Evolutionary conservation across 35 echinoderm and acorn worm species (phyloP), one percentile per base, ranked within the genome.

Genomic region (Ptychodera flava): DNA sequence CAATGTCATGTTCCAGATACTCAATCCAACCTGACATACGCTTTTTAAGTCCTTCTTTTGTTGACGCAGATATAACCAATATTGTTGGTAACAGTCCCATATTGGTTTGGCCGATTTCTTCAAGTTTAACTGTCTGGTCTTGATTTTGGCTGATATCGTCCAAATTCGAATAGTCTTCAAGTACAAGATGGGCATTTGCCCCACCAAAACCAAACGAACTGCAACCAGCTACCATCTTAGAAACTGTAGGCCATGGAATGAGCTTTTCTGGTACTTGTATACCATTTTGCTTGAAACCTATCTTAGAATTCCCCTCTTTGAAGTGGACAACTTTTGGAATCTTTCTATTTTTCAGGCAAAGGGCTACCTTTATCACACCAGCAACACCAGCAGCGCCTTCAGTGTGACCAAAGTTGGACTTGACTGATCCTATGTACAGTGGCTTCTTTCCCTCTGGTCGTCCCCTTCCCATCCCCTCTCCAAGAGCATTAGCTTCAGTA

Each of bases 171-270:
- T 64, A 64, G 22, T 64, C 45, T 90, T 98, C 95, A 22, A 98
- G 77, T 27, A 98, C 92, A 2, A 98, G 77, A 78, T 98, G 95
- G 36, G 95, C 95, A 78, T 98, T 98, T 27, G 95, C 95, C 76
- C 95, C 95, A 37, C 95, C 95, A 78, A 98, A 98, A 29, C 95
- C 95, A 76, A 98, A 98, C 0, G 96, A 99, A 77, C 96, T 99
- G 33, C 90, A 92, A 30, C 96, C 93, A 1, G 91, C 93, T 0
- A 92, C 35, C 78, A 84, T 91, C 79, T 99, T 99, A 15, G 85
- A 78, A 37, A 78, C 85, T 83, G 92, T 99, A 1, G 96, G 96
- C 96, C 96, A 99, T 35, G 88, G 82, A 15, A 92, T 99, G 0
- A 99, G 91, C 15, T 94, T 92, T 32, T 89, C 86, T 16, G 96